Base-by-base conservation (phyloP, 2,113 vertebrate species). In the Pholis gunnellus region DNA sequence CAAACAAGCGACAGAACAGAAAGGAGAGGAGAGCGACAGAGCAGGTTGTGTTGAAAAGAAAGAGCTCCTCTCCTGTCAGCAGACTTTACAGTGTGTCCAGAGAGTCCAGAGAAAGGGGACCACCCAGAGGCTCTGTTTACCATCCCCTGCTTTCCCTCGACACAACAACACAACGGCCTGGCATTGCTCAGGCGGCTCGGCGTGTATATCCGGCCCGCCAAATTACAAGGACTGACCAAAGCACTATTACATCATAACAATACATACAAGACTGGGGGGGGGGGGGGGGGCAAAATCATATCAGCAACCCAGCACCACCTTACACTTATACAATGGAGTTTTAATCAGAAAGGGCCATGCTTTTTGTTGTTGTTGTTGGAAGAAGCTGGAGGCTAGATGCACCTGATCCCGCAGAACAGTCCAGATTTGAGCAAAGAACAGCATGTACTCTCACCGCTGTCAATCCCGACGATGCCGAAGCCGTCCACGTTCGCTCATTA, bases 111-210 rank as follows among this genome's bases (percentile, higher is more conserved):
- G 80, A 78, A 81, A 80, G 59, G 75, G 40, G 92, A 93, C 94
- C 94, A 94, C 92, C 93, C 94, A 93, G 82, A 79, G 83, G 29
- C 36, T 80, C 67, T 94, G 92, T 94, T 92, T 92, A 92, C 88
- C 78, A 48, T 79, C 63, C 79, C 83, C 74, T 59, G 81, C 85
- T 44, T 77, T 66, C 52, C 61, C 85, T 65, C 76, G 78, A 90
- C 86, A 91, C 83, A 89, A 91, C 91, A 82, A 78, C 89, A 90
- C 86, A 84, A 88, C 86, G 84, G 78, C 50, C 74, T 11, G 54
- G 4, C 46, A 66, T 63, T 42, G 57, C 44, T 59, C 20, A 48
- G 29, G 67, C 44, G 71, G 42, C 72, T 72, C 57, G 8, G 48
- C 3, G 71, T 74, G 84, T 85, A 90, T 57, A 75, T 82, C 78